Conservation (phyloP, 2,113 vertebrate species). For the Pagrus major region DNA sequence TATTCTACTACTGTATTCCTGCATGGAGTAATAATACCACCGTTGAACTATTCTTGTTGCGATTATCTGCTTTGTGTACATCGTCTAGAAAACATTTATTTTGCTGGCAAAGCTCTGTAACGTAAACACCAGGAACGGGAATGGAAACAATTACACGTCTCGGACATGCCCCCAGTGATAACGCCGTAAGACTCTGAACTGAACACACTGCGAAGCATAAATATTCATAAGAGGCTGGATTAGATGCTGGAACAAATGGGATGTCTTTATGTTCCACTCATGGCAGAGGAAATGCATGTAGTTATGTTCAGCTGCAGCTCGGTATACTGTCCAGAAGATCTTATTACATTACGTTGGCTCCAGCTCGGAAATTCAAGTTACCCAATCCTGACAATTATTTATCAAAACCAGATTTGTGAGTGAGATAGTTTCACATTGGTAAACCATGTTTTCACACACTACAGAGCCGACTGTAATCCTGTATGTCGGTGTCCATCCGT, state of each 20-base stretch:
- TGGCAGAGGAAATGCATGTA: constrained; percentile 13
- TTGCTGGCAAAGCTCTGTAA: constrained; percentile 39
- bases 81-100: constrained; percentile 59
- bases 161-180: constrained; percentile 42
- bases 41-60: not conserved
- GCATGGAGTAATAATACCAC: not conserved
- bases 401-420: constrained; percentile 49
- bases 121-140: constrained; percentile 24
- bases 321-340: not conserved
- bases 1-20: not conserved
- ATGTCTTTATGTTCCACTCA: constrained; percentile 23
- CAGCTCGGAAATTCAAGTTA: constrained; percentile 13
- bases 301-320: constrained; percentile 19
- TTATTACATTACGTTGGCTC: constrained; percentile 26
- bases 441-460: not conserved
- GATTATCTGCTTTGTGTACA: constrained; percentile 45
- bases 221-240: constrained; percentile 62
- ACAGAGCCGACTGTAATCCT: not conserved
- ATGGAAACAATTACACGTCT: constrained; percentile 70
- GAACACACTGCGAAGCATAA: constrained; percentile 51
- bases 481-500: not conserved
- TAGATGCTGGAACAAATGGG: constrained; percentile 37
- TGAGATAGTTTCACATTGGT: constrained; percentile 1
- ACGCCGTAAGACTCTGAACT: constrained; percentile 16
- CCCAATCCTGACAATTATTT: constrained; percentile 20